Evolutionary conservation across 1,140 invertebrate genomes (phyloP).

Genomic region (Pogonognathellus flavescens): DNA sequence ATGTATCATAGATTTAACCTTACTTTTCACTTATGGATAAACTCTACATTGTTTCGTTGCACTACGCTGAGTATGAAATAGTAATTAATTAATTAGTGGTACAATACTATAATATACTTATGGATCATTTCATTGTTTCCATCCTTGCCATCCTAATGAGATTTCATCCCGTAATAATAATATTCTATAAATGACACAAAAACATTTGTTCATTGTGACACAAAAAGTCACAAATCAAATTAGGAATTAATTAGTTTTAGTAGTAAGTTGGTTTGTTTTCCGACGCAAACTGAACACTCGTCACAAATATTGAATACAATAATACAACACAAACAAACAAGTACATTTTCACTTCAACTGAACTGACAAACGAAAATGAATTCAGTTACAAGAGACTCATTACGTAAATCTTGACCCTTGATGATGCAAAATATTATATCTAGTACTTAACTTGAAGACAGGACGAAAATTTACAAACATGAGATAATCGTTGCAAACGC

Average conservation of each 20-base stretch:
- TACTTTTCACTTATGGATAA: conserved; percentile 22
- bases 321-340: conserved; percentile 9
- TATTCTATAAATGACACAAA: conserved; percentile 20
- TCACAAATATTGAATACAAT: conserved; percentile 28
- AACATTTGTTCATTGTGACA: conserved; percentile 36
- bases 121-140: background rate
- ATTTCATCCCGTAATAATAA: background rate
- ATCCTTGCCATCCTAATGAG: background rate
- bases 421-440: too few relatives aligned
- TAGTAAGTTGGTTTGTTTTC: conserved; percentile 14
- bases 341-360: background rate
- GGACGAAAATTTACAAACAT: conserved; percentile 5
- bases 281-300: conserved; percentile 22
- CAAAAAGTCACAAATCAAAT: conserved; percentile 7
- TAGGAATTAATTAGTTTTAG: conserved; percentile 46
- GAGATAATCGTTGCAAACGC: background rate
- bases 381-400: too few relatives aligned
- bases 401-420: too few relatives aligned
- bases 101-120: conserved; percentile 29
- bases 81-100: conserved; percentile 38
- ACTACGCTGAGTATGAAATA: conserved; percentile 33
- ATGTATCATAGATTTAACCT: conserved; percentile 1
- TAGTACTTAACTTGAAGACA: background rate
- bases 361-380: background rate
- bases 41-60: conserved; percentile 11